Conservation (phyloP, 1,140 invertebrate genomes). For the Nasonia vitripennis region DNA sequence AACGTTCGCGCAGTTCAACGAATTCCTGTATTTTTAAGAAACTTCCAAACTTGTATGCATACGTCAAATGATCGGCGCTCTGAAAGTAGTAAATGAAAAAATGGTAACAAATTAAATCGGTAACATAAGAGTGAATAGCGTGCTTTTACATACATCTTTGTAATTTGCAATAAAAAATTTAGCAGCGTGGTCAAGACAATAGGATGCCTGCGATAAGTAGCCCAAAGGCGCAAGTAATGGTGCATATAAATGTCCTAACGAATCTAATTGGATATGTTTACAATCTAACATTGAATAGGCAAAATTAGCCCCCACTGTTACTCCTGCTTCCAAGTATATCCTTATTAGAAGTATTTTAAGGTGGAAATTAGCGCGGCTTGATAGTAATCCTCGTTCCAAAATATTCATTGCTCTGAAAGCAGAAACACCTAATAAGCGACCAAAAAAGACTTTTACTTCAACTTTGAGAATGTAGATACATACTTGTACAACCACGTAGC, state of each 20-base stretch:
- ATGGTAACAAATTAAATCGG: constrained; percentile 39
- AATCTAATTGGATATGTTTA: constrained; percentile 96
- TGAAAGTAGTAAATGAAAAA: constrained; percentile 69
- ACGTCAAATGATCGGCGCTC: constrained; percentile 93
- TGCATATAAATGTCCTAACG: constrained; percentile 89
- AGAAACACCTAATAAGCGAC: constrained; percentile 26
- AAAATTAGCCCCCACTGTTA: constrained; percentile 70
- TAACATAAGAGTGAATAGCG: neutral
- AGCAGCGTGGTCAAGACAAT: constrained; percentile 82
- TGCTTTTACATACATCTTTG: constrained; percentile 83
- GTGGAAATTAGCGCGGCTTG: constrained; percentile 80
- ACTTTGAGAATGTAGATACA: neutral
- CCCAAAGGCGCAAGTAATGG: constrained; percentile 83
- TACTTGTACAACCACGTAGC: constrained; percentile 76
- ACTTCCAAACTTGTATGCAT: constrained; percentile 95
- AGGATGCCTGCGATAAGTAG: constrained; percentile 79
- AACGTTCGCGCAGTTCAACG: constrained; percentile 86
- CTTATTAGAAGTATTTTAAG: constrained; percentile 79
- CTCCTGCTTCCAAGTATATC: constrained; percentile 75
- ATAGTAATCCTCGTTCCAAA: constrained; percentile 76
- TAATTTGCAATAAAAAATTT: constrained; percentile 92
- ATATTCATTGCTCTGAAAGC: constrained; percentile 65
- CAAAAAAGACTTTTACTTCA: neutral
- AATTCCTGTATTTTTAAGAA: constrained; percentile 95
- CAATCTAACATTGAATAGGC: constrained; percentile 82